Percentiles rank a stretch among this genome's conserved stretches.
Conservation (phyloP, 2,888 invertebrate genomes). For the Lacanobia wlatinum region DNA sequence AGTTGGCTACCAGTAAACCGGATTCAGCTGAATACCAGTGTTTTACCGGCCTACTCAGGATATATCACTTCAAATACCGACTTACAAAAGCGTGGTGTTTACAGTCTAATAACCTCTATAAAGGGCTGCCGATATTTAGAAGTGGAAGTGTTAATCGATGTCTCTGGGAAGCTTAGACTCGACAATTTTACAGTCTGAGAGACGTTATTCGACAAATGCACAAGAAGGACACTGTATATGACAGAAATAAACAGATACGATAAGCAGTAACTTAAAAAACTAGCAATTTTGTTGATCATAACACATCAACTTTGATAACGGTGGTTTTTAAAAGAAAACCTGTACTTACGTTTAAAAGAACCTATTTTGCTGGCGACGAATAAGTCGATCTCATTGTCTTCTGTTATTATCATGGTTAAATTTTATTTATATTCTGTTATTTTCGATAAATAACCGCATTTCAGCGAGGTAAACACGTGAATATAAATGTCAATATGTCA, state of each 20-base stretch:
- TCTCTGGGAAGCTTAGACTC: too few species aligned
- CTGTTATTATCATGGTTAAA: conserved; percentile 70
- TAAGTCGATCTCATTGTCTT: conserved; percentile 86
- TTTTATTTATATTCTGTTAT: conserved; percentile 20
- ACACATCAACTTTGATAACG: background rate
- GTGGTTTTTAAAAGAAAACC: background rate
- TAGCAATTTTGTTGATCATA: background rate
- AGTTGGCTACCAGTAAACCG: too few species aligned
- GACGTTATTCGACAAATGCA: background rate
- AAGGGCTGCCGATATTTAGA: rapidly evolving
- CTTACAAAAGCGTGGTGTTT: background rate
- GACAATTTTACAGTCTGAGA: background rate
- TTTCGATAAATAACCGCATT: conserved; percentile 30
- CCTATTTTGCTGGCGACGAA: conserved; percentile 90
- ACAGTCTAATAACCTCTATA: conserved; percentile 25
- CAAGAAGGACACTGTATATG: background rate
- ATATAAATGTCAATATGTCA: background rate
- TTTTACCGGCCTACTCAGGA: too few species aligned
- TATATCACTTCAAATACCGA: too few species aligned
- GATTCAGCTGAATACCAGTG: too few species aligned
- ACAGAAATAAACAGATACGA: rapidly evolving
- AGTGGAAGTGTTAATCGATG: background rate
- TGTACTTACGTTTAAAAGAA: conserved; percentile 89
- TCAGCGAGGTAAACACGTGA: conserved; percentile 53
- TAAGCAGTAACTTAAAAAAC: background rate